These are phyloP conservation scores for Hipposideros armiger DNA, from an alignment of 2,113 vertebrate species.

Conservation along the genomic window DNA sequence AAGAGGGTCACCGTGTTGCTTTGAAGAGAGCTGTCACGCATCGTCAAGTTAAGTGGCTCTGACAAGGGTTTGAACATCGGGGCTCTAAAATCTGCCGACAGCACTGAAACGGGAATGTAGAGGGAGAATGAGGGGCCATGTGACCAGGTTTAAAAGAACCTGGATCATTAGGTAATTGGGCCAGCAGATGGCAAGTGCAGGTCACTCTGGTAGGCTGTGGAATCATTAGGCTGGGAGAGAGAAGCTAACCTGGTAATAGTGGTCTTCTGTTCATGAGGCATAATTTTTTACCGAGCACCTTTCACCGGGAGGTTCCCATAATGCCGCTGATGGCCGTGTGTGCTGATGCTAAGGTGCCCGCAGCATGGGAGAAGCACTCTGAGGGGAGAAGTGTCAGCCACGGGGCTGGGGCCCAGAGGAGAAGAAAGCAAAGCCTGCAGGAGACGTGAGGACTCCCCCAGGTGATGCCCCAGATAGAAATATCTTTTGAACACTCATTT, in stretches of 20 bases:
- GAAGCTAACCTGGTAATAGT: constrained; percentile 7
- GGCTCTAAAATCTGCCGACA: background rate
- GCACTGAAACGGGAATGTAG: background rate
- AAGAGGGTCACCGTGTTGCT: background rate
- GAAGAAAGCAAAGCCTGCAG: background rate
- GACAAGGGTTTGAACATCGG: background rate
- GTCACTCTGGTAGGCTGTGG: background rate
- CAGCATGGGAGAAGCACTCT: accelerated
- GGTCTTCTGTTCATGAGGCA: background rate
- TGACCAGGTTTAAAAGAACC: background rate
- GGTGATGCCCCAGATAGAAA: background rate
- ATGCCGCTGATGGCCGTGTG: accelerated
- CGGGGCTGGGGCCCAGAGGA: accelerated
- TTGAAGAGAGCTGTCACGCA: accelerated
- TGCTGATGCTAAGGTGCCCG: accelerated
- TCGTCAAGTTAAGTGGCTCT: background rate
- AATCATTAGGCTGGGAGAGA: background rate
- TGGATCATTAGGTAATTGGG: constrained; percentile 33
- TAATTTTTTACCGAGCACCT: background rate
- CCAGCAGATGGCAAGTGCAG: constrained; percentile 65
- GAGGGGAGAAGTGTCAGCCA: accelerated
- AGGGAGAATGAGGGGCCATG: background rate
- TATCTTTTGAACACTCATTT: background rate
- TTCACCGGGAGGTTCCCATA: background rate
- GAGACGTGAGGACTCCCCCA: too few species aligned